phyloP scores from a whole-genome alignment of 2,113 vertebrate genomes.

The Thermophis baileyi region DNA sequence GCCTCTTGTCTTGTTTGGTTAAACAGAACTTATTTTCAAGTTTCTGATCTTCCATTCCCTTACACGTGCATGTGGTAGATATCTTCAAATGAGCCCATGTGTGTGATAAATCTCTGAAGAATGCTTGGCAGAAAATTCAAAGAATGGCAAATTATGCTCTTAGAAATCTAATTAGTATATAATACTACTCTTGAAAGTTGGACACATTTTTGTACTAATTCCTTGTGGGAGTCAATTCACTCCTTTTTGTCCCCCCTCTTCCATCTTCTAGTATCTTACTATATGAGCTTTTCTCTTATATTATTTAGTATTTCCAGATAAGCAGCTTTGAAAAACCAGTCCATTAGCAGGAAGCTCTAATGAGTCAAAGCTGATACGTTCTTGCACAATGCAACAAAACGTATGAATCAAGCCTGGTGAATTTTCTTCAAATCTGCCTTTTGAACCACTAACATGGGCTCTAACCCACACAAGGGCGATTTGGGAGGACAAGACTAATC shows the following conservation, averaged over 20 bases:
- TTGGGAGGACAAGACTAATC: conserved; percentile 33
- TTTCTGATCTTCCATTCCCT: background rate
- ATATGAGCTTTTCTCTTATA: background rate
- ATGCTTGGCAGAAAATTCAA: background rate
- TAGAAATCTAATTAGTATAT: background rate
- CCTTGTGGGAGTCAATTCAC: background rate
- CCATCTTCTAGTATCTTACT: background rate
- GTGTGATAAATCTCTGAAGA: background rate
- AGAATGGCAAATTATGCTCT: background rate
- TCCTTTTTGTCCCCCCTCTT: background rate
- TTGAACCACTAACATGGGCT: background rate
- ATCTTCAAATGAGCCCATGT: background rate
- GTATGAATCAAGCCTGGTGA: conserved; percentile 47
- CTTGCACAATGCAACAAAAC: conserved; percentile 48
- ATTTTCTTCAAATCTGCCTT: conserved; percentile 39
- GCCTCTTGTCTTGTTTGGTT: background rate
- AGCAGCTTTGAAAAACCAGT: background rate
- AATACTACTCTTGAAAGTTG: background rate
- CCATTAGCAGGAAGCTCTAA: background rate
- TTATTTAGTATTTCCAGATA: background rate
- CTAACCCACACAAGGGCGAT: conserved; percentile 24
- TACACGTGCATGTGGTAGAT: background rate
- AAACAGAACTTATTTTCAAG: background rate
- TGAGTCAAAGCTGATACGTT: conserved; percentile 39
- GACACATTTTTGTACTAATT: background rate